Evolutionary conservation across 2,797 vertebrate genomes (phyloP), one percentile per base, ranked within the genome.

Genomic region (Mallotus villosus): DNA sequence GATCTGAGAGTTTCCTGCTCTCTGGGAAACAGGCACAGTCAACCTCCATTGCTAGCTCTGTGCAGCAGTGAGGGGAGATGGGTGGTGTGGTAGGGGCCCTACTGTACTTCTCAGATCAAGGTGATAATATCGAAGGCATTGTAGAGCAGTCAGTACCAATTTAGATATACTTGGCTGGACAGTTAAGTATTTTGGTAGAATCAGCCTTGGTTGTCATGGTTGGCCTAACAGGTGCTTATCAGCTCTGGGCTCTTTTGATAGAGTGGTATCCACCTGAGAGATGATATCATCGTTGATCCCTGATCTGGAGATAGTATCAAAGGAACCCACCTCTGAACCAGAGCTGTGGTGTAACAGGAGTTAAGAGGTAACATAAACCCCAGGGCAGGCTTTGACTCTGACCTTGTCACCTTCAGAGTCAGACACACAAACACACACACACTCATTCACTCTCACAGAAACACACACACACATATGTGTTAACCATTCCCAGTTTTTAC

Each of bases 1-100:
- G 12, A 81, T 25, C 9, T 78, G 70, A 69, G 21, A 8, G 29
- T 64, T 74, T 78, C 68, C 24, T 58, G 76, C 66, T 65, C 57
- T 51, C 68, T 67, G 25, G 25, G 65, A 53, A 66, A 66, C 11
- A 25, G 69, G 34, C 78, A 74, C 3, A 49, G 49, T 58, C 4
- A 19, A n/a, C 37, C 55, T 14, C 19, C 53, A 8, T 14, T 14
- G 51, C 51, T 58, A 22, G 11, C 17, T 65, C 25, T 69, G 59
- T 0, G 67, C 29, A 34, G 12, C 27, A 46, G 17, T 1, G 69
- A 72, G 27, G 53, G 19, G 51, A 17, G 1, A 2, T 0, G 1
- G 3, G 14, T 0, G 51, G 51, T 4, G 3, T 2, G 17, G 51
- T 1, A 5, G 17, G 14, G 17, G 51, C 19, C 16, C 51, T 53